Percentiles rank a stretch among this genome's conserved stretches.
Evolutionary conservation across 2,888 invertebrate species (phyloP).

Genomic region (Entomobrya proxima): DNA sequence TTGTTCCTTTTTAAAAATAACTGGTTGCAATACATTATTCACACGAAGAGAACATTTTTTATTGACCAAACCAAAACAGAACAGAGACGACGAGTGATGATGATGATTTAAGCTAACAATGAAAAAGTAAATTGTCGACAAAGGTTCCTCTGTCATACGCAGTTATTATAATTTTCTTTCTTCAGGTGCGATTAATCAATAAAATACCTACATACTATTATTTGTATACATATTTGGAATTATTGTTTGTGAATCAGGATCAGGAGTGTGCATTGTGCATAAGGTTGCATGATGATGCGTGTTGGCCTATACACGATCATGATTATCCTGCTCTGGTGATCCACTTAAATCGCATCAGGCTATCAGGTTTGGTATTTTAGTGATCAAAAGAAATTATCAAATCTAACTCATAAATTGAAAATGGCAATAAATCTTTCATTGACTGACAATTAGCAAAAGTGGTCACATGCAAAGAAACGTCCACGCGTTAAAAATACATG

Average conservation of each 20-base stretch:
- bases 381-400: not conserved
- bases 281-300: not conserved
- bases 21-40: not conserved
- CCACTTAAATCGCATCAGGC: not conserved
- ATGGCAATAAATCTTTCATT: constrained; percentile 51
- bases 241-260: not conserved
- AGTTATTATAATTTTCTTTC: not conserved
- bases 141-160: not conserved
- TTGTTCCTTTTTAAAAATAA: not conserved
- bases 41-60: not conserved
- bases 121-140: not conserved
- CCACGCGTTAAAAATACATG: too few relatives aligned
- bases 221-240: not conserved
- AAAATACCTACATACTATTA: not conserved
- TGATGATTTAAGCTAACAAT: not conserved
- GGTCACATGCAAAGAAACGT: not conserved
- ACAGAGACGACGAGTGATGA: not conserved
- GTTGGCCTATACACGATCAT: not conserved
- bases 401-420: constrained; percentile 38
- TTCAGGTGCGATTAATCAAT: too few relatives aligned
- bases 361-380: not conserved
- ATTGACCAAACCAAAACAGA: not conserved
- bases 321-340: not conserved
- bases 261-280: not conserved
- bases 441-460: constrained; percentile 55